Percentiles rank a stretch among this genome's conserved stretches.
phyloP scores from a whole-genome alignment of 2,113 vertebrate genomes.

The Hystrix brachyura region DNA sequence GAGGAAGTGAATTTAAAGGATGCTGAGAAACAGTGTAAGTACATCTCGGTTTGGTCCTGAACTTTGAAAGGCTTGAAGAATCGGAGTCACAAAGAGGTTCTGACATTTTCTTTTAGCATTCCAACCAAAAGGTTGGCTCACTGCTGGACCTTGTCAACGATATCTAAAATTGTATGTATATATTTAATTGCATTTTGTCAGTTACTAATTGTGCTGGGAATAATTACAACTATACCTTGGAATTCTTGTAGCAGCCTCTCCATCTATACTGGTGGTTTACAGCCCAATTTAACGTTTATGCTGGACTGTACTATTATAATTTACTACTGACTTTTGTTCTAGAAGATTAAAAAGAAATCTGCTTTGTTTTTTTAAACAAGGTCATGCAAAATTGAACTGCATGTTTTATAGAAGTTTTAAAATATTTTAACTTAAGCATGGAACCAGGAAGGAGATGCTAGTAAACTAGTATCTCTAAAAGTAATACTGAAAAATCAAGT shows the following conservation, averaged over 20 bases:
- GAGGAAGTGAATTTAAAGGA: constrained; percentile 49
- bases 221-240: constrained; percentile 20
- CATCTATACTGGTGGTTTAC: neutral
- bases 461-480: constrained; percentile 54
- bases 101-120: constrained; percentile 64
- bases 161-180: constrained; percentile 47
- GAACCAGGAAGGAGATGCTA: constrained; percentile 47
- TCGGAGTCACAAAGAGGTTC: constrained; percentile 51
- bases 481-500: constrained; percentile 63
- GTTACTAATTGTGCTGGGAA: constrained; percentile 53
- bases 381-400: constrained; percentile 48
- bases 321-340: constrained; percentile 38
- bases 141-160: neutral
- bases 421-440: constrained; percentile 20
- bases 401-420: constrained; percentile 36
- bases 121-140: constrained; percentile 19
- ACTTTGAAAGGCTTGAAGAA: constrained; percentile 67
- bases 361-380: constrained; percentile 51
- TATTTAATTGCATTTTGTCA: constrained; percentile 21
- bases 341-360: constrained; percentile 27
- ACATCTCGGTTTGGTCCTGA: constrained; percentile 51
- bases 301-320: neutral
- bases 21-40: constrained; percentile 42
- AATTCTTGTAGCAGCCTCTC: constrained; percentile 46
- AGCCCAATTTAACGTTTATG: constrained; percentile 33